These are phyloP conservation scores for Ceratoteleas bidentatus DNA, from an alignment of 1,140 invertebrate species.

Conservation along the genomic window DNA sequence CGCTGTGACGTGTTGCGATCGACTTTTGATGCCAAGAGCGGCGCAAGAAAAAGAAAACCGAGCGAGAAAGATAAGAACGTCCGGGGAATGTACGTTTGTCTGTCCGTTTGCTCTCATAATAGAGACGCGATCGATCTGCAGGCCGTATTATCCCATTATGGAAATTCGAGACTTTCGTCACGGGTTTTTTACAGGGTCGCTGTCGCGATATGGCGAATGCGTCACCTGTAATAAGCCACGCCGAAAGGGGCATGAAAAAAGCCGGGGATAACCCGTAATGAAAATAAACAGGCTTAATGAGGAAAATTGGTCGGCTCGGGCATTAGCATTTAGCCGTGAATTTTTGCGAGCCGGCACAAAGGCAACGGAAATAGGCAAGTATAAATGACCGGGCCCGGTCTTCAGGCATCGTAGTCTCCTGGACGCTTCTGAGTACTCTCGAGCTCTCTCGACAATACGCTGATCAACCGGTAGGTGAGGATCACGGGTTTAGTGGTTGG, in stretches of 20 bases:
- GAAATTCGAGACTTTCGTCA: conserved; percentile 36
- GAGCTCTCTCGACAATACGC: background rate
- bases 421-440: background rate
- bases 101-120: conserved; percentile 19
- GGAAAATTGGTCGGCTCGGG: conserved; percentile 31
- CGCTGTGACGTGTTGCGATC: no score
- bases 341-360: conserved; percentile 18
- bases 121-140: conserved; percentile 18
- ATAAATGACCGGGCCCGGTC: conserved; percentile 33
- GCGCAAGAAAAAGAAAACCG: conserved; percentile 6
- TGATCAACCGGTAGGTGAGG: background rate
- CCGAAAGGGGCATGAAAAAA: conserved; percentile 23
- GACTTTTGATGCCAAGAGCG: conserved; percentile 10
- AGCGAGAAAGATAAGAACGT: background rate
- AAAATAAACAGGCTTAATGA: conserved; percentile 48
- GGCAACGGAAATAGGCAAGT: conserved; percentile 45
- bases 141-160: conserved; percentile 27
- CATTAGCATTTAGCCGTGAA: conserved; percentile 47
- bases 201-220: conserved; percentile 31
- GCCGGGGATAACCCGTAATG: conserved; percentile 36
- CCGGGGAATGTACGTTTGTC: background rate
- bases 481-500: no score
- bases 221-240: conserved; percentile 10
- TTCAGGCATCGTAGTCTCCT: conserved; percentile 36
- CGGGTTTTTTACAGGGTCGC: conserved; percentile 17